Base-by-base conservation (phyloP, 2,888 invertebrate species). In the Eilema sororculum region DNA sequence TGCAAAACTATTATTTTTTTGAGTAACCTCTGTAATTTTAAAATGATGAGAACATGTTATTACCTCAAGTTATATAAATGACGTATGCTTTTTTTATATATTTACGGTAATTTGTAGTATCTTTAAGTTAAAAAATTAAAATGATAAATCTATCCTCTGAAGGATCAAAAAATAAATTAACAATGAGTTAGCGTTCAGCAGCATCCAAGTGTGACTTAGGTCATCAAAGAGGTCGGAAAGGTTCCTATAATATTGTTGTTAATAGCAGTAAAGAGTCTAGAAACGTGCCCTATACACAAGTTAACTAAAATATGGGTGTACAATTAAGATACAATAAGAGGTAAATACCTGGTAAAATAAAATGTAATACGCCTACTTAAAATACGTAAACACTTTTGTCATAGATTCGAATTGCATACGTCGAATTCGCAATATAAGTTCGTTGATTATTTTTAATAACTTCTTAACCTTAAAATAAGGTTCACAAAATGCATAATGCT, bases 401-500 rank as follows among this genome's bases (percentile, higher is more conserved):
- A 52, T 52, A 52, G n/a, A n/a, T n/a, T 52, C 9, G n/a, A 52
- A 52, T 52, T n/a, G n/a, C n/a, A 52, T 52, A n/a, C 2, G n/a
- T 52, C n/a, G 9, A 52, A 2, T 52, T 52, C 6, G 52, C 52
- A 52, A 52, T 20, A 1, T 52, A 52, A n/a, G n/a, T 9, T 77
- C 58, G 16, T 46, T 25, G 24, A 61, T n/a, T 60, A 52, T 30
- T 13, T 24, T 13, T 24, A 52, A 30, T 56, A n/a, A 28, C 20
- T 16, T 58, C 13, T 13, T 58, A 60, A 0, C 2, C 5, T 33
- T 30, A n/a, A 33, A 30, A n/a, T n/a, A 60, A 60, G 60, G n/a
- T 60, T 33, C n/a, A 60, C 16, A 60, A 28, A 60, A 30, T 60
- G 30, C 59, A 60, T 60, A 52, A 65, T 28, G n/a, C 13, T n/a